phyloP scores from a whole-genome alignment of 2,888 invertebrate genomes.

The Caenorhabditis sinica region DNA sequence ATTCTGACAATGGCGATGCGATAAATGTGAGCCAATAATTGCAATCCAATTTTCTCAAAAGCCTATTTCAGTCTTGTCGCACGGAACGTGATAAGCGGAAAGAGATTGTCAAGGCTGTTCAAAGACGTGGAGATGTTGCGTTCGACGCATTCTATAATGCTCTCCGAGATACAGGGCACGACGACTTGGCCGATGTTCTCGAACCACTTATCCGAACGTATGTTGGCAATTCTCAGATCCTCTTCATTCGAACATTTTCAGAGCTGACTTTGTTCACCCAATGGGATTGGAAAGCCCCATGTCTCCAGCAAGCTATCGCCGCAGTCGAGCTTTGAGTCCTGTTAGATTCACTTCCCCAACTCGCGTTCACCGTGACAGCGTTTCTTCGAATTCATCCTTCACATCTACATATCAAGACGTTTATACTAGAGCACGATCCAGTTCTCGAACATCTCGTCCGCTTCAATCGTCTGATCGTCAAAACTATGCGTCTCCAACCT shows the following conservation, averaged over 20 bases:
- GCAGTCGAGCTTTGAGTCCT: slow-evolving; percentile 50
- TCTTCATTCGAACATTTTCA: background rate
- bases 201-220: slow-evolving; percentile 51
- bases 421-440: slow-evolving; percentile 31
- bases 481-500: slow-evolving; percentile 40
- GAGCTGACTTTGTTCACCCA: background rate
- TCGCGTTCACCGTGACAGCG: slow-evolving; percentile 50
- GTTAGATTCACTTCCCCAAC: slow-evolving; percentile 19
- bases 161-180: slow-evolving; percentile 65
- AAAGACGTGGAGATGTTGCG: slow-evolving; percentile 69
- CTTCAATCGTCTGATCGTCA: slow-evolving; percentile 34
- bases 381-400: slow-evolving; percentile 36
- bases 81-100: slow-evolving; percentile 51
- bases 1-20: slow-evolving; percentile 55
- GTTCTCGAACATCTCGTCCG: slow-evolving; percentile 40
- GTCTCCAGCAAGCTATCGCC: slow-evolving; percentile 36
- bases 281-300: slow-evolving; percentile 9
- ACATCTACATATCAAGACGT: slow-evolving; percentile 50
- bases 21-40: slow-evolving; percentile 54
- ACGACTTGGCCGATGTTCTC: slow-evolving; percentile 66
- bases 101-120: slow-evolving; percentile 62
- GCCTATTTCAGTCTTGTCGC: slow-evolving; percentile 45
- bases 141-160: slow-evolving; percentile 70
- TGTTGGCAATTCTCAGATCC: background rate
- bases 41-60: background rate